Evolutionary conservation across 2,113 vertebrate genomes (phyloP), one percentile per base, ranked within the genome.

Genomic region (Ctenodactylus gundi): DNA sequence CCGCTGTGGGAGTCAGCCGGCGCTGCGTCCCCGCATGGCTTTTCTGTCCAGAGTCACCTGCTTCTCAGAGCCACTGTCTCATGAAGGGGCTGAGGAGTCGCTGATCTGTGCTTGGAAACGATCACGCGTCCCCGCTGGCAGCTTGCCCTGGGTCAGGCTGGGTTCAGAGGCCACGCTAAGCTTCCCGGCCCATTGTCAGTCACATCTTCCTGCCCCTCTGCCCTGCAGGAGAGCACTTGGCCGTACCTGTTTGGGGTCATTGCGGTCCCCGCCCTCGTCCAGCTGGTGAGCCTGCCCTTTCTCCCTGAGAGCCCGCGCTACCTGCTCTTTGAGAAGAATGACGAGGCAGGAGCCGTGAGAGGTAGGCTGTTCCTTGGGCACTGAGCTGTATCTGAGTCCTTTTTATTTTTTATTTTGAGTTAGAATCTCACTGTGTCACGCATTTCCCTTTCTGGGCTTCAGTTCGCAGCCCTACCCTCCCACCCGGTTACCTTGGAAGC

Each of bases 251-350:
- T 99, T 97, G 98, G 98, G 70, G 98, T 99, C 51, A 98, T 99
- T 64, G 85, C 98, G 1, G 68, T 99, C 44, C 99, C 99, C 0
- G 98, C 99, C 0, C 0, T 99, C 21, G 72, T 99, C 72, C 99
- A 99, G 98, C 97, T 98, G 1, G 91, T 98, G 85, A 98, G 98
- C 87, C 97, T 99, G 75, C 99, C 99, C 58, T 99, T 99, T 88
- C 98, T 99, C 34, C 99, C 99, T 0, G 99, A 99, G 97, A 99
- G 99, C 96, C 99, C 99, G 1, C 98, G 98, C 49, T 99, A 98
- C 97, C 98, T 99, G 84, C 98, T 99, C 70, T 98, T 99, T 51
- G 99, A 99, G 97, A 99, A 98, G 92, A 98, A 98, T 1, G 97
- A 99, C 29, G 98, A 97, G 0, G 98, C 88, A 0, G 98, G 97